Evolutionary conservation across 2,113 vertebrate genomes (phyloP), one percentile per base, ranked within the genome.

Genomic region (Solea solea): DNA sequence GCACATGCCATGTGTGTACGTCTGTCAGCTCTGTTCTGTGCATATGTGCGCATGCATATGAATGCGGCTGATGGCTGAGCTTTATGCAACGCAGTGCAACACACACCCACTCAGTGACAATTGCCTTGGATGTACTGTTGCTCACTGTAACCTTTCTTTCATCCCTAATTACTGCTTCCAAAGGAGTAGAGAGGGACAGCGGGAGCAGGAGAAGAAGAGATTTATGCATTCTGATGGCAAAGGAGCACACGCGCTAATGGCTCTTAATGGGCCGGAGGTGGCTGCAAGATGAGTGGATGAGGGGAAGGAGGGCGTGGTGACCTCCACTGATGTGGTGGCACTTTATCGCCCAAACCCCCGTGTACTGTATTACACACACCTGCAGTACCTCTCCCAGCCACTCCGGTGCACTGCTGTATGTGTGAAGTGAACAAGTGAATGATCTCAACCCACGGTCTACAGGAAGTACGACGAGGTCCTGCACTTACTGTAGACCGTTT

Each of bases 251-350:
- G 83, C 81, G 72, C 89, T 92, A 95, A 95, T 91, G 88, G 91
- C 81, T 93, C 88, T 94, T 98, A 97, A 97, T 97, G 96, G 96
- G 93, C 94, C 92, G 88, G 93, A 94, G 95, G 94, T 90, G 85
- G 83, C 85, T 67, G 45, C 67, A 78, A 82, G 86, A 84, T 76
- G 88, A 81, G 84, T 74, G 81, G 67, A 84, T 64, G 82, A 88
- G 84, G 62, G 66, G 64, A 63, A 86, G 80, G 82, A 89, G 87
- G 94, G 94, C 94, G 90, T 90, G 94, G 80, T 96, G 96, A 98
- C 97, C 97, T 97, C 96, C 93, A 93, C 91, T 94, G 94, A 95
- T 94, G 86, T 93, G 96, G 94, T 94, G 92, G 89, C 95, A 94
- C 94, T 95, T 95, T 94, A 95, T 85, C 90, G 64, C 85, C 88